Percentiles rank a stretch among this genome's conserved stretches.
Conservation (phyloP, 2,888 invertebrate species). For the Mythimna albipuncta region DNA sequence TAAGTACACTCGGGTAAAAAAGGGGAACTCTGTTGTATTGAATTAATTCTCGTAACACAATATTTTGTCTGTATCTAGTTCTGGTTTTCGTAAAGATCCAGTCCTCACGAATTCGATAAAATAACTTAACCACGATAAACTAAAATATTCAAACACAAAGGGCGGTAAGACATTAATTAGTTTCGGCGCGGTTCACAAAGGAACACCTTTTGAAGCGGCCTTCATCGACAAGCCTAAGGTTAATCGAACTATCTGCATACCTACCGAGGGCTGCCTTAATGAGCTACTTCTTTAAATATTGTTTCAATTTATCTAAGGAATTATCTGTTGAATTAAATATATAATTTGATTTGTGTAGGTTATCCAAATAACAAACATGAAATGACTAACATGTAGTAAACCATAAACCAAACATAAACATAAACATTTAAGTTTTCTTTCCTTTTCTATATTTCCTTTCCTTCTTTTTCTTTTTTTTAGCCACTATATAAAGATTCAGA, state of each 20-base stretch:
- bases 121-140: neutral
- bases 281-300: neutral
- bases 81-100: neutral
- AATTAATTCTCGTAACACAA: neutral
- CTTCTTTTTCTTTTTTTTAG: too few species aligned
- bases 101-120: neutral
- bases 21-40: too few species aligned
- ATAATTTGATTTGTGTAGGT: neutral
- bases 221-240: constrained; percentile 9
- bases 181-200: constrained; percentile 42
- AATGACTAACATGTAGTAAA: too few species aligned
- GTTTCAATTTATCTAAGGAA: neutral
- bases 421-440: too few species aligned
- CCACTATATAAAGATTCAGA: too few species aligned
- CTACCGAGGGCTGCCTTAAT: neutral
- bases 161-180: constrained; percentile 45
- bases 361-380: too few species aligned
- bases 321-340: neutral
- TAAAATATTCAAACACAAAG: constrained; percentile 20
- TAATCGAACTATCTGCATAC: constrained; percentile 28
- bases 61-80: neutral
- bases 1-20: too few species aligned
- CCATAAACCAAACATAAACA: too few species aligned
- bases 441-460: too few species aligned
- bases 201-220: constrained; percentile 20